Conservation (phyloP, 2,888 invertebrate species). For the Aphodius granarius region DNA sequence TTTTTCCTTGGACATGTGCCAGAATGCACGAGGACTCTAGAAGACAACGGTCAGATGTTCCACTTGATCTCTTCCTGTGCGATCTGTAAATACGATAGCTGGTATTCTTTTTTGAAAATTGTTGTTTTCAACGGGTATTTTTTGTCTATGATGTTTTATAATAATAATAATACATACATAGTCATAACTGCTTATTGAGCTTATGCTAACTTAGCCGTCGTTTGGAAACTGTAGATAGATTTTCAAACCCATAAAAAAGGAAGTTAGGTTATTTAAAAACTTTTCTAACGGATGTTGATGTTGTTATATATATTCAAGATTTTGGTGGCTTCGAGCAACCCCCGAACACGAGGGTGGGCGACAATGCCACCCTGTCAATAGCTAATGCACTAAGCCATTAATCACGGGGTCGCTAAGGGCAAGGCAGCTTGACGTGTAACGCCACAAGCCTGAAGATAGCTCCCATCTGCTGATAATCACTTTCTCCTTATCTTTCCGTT, state of each 20-base stretch:
- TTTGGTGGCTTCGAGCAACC: neutral
- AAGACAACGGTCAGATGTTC: slow-evolving; percentile 1
- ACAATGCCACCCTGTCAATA: slow-evolving; percentile 52
- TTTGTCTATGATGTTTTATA: no score
- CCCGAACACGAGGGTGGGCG: slow-evolving; percentile 28
- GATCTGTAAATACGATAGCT: neutral
- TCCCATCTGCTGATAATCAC: slow-evolving; percentile 52
- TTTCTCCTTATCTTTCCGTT: slow-evolving; percentile 48
- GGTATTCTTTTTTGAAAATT: no score
- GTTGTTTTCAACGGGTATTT: no score
- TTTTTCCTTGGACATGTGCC: neutral
- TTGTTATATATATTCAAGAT: neutral
- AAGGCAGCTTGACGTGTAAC: slow-evolving; percentile 36
- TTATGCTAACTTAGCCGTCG: no score
- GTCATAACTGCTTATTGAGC: no score
- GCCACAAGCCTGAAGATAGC: slow-evolving; percentile 45
- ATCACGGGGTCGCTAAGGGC: slow-evolving; percentile 44
- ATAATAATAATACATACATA: no score
- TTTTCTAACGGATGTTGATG: neutral
- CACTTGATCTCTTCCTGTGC: slow-evolving; percentile 2
- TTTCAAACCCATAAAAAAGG: neutral
- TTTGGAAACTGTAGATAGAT: no score
- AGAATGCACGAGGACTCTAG: neutral
- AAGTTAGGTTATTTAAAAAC: neutral
- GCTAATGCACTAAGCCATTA: slow-evolving; percentile 52